Conservation (phyloP, 2,113 vertebrate species). For the Boulengeromyrus knoepffleri region DNA sequence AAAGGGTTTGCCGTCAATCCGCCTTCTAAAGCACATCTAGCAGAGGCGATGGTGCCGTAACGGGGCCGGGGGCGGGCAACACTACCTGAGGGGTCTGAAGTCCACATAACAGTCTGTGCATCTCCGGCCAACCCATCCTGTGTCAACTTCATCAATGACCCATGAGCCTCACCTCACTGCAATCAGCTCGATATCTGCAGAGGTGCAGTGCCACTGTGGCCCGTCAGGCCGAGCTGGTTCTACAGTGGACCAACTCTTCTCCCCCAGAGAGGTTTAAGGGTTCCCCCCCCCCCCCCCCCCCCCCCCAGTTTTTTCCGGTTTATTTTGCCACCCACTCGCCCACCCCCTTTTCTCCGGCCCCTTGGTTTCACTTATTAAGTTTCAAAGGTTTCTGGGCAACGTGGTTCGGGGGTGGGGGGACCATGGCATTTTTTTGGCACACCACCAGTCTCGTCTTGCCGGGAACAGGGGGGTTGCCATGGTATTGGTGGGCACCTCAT, state of each 20-base stretch:
- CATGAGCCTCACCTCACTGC: background rate
- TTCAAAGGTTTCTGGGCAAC: slow-evolving; percentile 69
- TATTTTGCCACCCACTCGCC: slow-evolving; percentile 20
- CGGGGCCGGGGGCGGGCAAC: background rate
- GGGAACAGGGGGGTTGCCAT: slow-evolving; percentile 68
- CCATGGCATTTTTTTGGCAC: slow-evolving; percentile 72
- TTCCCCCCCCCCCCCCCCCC: too few relatives aligned
- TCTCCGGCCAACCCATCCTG: background rate
- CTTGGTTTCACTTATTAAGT: slow-evolving; percentile 67
- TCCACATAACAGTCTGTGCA: background rate
- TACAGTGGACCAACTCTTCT: slow-evolving; percentile 46
- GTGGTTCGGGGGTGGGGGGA: slow-evolving; percentile 47
- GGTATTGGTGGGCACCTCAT: slow-evolving; percentile 62
- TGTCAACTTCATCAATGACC: background rate
- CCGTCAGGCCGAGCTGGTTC: background rate
- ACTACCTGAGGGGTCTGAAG: background rate
- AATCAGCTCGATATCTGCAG: background rate
- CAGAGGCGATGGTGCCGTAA: background rate
- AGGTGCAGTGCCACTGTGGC: slow-evolving; percentile 1
- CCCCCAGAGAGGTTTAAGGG: slow-evolving; percentile 37
- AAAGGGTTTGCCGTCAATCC: background rate
- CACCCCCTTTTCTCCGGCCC: slow-evolving; percentile 46
- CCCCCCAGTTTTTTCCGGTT: background rate
- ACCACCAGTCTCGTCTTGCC: slow-evolving; percentile 50
- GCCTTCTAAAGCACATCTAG: background rate